Conservation (phyloP, 2,113 vertebrate species). For the Proteles cristata region DNA sequence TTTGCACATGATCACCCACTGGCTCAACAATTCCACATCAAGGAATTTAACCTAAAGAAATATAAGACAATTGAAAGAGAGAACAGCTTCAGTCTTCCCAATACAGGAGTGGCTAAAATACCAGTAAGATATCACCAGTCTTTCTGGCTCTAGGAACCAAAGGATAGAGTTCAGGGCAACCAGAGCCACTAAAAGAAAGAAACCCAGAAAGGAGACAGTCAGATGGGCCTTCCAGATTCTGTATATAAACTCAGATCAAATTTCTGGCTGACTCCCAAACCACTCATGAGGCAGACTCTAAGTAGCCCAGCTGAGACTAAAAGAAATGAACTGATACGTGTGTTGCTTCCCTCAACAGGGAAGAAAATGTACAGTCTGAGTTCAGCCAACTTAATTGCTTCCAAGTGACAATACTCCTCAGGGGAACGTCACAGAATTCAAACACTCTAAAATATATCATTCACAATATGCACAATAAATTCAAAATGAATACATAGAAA, state of each 20-base stretch:
- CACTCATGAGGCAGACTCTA: not conserved
- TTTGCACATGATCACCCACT: not conserved
- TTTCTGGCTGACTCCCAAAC: not conserved
- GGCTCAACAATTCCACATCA: not conserved
- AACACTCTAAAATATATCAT: not conserved
- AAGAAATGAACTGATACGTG: not conserved
- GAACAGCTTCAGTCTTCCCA: not conserved
- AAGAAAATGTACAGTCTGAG: not conserved
- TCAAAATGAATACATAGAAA: not conserved
- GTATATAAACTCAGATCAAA: not conserved
- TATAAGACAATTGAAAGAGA: not conserved
- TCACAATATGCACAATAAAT: not conserved
- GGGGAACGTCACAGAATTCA: not conserved
- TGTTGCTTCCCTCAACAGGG: not conserved
- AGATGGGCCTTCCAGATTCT: not conserved
- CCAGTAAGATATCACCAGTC: not conserved
- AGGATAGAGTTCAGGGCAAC: not conserved
- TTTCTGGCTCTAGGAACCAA: not conserved
- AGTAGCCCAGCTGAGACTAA: not conserved
- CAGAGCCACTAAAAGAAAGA: not conserved
- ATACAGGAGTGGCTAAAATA: not conserved
- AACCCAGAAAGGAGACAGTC: not conserved
- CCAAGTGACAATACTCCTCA: not conserved
- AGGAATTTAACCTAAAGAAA: slow-evolving; percentile 12
- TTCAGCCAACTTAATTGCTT: slow-evolving; percentile 30